These are phyloP conservation scores for Macroglossus sobrinus DNA, from an alignment of 2,113 vertebrate species.

Conservation along the genomic window DNA sequence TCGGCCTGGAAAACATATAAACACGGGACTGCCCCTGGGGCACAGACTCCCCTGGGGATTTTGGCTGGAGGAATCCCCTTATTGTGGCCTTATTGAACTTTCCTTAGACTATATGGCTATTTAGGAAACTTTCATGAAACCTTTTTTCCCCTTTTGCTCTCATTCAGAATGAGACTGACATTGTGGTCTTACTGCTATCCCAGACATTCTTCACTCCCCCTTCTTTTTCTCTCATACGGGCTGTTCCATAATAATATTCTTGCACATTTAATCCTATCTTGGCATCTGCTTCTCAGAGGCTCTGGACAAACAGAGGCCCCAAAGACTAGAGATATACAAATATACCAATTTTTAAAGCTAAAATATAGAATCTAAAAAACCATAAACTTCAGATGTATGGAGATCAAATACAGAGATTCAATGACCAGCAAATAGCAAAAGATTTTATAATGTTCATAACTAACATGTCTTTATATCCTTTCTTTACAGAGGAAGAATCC, in stretches of 20 bases:
- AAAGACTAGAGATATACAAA: background rate
- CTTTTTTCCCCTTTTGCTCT: background rate
- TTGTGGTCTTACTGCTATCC: background rate
- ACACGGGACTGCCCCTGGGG: background rate
- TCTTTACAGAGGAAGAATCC: background rate
- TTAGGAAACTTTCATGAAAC: background rate
- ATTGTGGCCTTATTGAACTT: background rate
- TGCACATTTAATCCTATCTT: background rate
- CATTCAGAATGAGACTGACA: background rate
- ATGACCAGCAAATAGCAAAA: background rate
- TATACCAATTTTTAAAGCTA: background rate
- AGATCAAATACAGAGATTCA: background rate
- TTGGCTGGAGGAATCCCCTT: background rate
- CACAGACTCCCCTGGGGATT: background rate
- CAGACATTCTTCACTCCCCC: background rate
- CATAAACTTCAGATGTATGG: background rate
- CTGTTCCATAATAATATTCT: background rate
- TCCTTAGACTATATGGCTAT: background rate
- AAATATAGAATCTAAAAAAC: background rate
- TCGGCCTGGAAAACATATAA: background rate
- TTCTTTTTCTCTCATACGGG: background rate
- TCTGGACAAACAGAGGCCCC: background rate
- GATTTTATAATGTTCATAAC: background rate
- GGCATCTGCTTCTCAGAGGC: background rate
- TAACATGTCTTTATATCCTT: background rate